These are phyloP conservation scores for Kryptolebias ocellatus DNA, from an alignment of 2,797 vertebrate genomes.

Conservation along the genomic window DNA sequence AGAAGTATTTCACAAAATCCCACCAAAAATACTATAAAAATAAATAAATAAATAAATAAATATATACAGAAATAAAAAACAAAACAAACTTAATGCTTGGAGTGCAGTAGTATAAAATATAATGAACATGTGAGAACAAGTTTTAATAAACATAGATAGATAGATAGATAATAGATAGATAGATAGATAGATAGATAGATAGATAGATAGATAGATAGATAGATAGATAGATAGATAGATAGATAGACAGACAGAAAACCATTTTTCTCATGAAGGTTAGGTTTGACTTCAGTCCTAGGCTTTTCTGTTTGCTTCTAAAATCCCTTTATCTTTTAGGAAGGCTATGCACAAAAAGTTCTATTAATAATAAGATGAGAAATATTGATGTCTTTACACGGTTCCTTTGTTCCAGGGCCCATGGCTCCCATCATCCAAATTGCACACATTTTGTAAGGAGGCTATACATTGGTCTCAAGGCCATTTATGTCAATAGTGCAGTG, in stretches of 20 bases:
- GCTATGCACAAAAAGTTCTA: neutral
- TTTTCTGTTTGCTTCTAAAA: conserved; percentile 6
- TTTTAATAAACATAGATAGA: too few species aligned
- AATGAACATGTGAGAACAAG: neutral
- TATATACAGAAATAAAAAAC: neutral
- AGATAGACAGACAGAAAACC: neutral
- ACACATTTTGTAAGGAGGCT: conserved; percentile 36
- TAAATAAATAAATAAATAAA: too few species aligned
- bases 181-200: neutral
- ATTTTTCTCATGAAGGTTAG: neutral
- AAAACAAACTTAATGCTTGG: too few species aligned
- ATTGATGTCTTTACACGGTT: neutral
- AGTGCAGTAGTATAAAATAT: neutral
- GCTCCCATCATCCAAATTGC: neutral
- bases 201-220: conserved; percentile 1
- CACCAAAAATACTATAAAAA: too few species aligned
- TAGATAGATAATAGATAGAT: neutral
- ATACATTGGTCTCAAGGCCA: conserved; percentile 93
- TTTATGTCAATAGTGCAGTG: conserved; percentile 94
- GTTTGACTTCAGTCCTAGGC: too few species aligned
- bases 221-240: neutral
- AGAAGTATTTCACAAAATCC: too few species aligned
- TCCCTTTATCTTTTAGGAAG: neutral
- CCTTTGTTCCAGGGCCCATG: conserved; percentile 1
- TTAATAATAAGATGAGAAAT: neutral